Evolutionary conservation across 1,140 invertebrate species (phyloP).

Genomic region (Druon quercuslanigerum): DNA sequence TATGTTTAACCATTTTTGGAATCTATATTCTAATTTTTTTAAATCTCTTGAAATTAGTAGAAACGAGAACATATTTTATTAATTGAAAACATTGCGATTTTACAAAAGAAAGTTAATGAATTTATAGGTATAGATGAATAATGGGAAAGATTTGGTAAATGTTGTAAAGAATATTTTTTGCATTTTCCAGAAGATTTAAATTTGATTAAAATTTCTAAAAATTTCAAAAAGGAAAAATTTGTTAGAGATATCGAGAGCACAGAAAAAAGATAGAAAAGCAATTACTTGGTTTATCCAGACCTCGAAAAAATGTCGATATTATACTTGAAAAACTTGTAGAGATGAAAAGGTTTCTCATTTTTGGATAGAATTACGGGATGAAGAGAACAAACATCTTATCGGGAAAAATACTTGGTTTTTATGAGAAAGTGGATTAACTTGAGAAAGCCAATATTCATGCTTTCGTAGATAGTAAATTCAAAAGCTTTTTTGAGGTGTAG

Average conservation of each 20-base stretch:
- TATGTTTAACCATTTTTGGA: too few relatives aligned
- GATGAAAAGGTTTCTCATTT: background rate
- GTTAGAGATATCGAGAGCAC: background rate
- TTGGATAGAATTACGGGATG: background rate
- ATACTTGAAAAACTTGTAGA: background rate
- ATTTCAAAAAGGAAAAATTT: background rate
- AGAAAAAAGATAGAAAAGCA: background rate
- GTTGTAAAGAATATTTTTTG: too few relatives aligned
- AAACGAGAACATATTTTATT: too few relatives aligned
- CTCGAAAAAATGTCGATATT: background rate
- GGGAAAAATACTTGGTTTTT: background rate
- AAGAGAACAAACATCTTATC: background rate
- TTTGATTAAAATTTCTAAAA: background rate
- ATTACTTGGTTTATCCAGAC: background rate
- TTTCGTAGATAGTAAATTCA: too few relatives aligned
- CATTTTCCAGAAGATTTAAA: too few relatives aligned
- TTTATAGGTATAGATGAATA: too few relatives aligned
- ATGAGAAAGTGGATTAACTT: background rate
- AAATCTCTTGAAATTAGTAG: too few relatives aligned
- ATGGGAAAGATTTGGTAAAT: too few relatives aligned
- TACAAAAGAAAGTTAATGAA: too few relatives aligned
- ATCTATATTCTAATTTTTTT: too few relatives aligned
- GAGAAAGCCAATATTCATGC: background rate
- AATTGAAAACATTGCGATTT: too few relatives aligned
- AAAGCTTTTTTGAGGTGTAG: too few relatives aligned